These are phyloP conservation scores for Ardeotis arabs DNA, from an alignment of 2,113 vertebrate species.

Conservation along the genomic window DNA sequence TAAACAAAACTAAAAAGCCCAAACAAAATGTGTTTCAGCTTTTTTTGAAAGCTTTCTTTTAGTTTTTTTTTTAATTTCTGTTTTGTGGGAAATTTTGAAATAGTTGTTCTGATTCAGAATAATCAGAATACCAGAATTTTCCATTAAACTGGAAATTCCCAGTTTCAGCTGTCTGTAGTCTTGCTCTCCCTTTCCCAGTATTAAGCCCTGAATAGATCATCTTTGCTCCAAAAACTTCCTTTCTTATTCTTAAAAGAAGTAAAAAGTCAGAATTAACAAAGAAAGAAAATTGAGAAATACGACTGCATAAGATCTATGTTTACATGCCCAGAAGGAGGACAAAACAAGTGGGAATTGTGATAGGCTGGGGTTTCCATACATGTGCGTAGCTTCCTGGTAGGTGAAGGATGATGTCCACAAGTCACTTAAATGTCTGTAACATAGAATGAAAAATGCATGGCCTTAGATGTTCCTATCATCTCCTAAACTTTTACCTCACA, in stretches of 20 bases:
- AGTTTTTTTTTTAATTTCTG: neutral
- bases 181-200: constrained; percentile 23
- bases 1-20: neutral
- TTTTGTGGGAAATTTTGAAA: constrained; percentile 62
- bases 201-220: neutral
- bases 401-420: neutral
- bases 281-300: neutral
- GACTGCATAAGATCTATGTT: neutral
- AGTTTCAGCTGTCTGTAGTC: constrained; percentile 2
- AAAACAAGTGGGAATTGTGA: neutral
- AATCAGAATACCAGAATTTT: constrained; percentile 47
- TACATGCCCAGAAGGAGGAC: neutral
- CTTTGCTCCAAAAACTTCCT: neutral
- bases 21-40: constrained; percentile 5
- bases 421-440: neutral
- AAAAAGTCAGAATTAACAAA: neutral
- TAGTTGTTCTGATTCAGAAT: constrained; percentile 37
- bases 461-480: neutral
- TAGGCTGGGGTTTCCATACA: neutral
- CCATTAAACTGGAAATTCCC: constrained; percentile 54
- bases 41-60: neutral
- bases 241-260: neutral
- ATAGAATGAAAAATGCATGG: neutral
- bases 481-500: neutral
- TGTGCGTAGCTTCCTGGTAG: neutral